Base-by-base conservation (phyloP, 2,113 vertebrate species). In the Micromys minutus region DNA sequence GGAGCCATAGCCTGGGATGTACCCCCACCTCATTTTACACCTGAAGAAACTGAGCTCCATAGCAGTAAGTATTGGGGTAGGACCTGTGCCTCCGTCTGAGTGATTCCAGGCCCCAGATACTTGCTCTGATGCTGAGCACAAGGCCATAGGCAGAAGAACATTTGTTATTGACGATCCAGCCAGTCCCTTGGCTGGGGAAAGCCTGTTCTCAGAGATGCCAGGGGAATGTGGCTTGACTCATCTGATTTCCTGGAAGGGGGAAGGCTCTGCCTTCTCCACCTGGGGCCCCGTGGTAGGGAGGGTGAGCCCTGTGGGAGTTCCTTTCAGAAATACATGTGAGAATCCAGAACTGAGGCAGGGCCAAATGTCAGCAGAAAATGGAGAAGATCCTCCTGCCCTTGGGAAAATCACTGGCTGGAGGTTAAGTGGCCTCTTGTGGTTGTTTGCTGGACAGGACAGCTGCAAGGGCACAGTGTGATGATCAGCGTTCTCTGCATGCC, bases 161-260 rank as follows among this genome's bases (percentile, higher is more conserved):
- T 93, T 96, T 93, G 67, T 87, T 95, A 76, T 39, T 91, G 91
- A 72, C 65, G 88, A 90, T 76, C 92, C 74, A 74, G 59, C 95
- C 93, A 74, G 72, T 94, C 76, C 71, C 92, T 92, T 74, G 87
- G 86, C 85, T 94, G 81, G 85, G 86, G 95, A 81, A 97, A 97
- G 96, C 95, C 94, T 97, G 81, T 94, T 95, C 94, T 97, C 90
- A 42, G 81, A 92, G 95, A 95, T 95, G 95, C 94, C 96, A 96
- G 69, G 90, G 52, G 93, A 96, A 63, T 95, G 94, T 76, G 63
- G 87, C 89, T 93, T 94, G 90, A 92, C 89, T 93, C 91, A 91
- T 91, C 87, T 94, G 72, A 92, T 94, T 97, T 97, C 92, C 95
- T 96, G 95, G 92, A 97, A 96, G 59, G 52, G n/a, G 52, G n/a